A percentile compares a stretch with the other conserved stretches of the same genome.
Evolutionary conservation across 2,113 vertebrate genomes (phyloP).

Genomic region (Halcyon senegalensis): DNA sequence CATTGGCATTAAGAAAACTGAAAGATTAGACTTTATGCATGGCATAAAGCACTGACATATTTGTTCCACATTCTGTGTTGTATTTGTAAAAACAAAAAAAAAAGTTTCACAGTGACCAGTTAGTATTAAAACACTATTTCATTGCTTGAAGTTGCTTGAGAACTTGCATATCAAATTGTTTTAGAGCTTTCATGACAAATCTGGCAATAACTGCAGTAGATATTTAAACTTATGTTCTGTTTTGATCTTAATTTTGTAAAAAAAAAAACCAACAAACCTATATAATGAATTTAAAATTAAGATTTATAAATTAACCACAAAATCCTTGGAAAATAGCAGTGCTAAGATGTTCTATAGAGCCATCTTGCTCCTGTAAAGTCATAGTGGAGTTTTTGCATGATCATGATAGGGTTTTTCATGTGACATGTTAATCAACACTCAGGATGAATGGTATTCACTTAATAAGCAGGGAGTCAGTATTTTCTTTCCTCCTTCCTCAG

Average conservation of each 20-base stretch:
- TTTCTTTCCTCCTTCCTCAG: not conserved
- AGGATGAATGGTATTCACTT: not conserved
- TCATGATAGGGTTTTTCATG: rapidly evolving
- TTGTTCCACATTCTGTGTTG: not conserved
- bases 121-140: not conserved
- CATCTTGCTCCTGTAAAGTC: not conserved
- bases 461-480: not conserved
- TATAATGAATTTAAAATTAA: not conserved
- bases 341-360: not conserved
- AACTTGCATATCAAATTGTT: not conserved
- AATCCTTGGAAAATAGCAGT: not conserved
- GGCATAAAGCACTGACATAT: not conserved
- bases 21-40: not conserved
- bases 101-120: not conserved
- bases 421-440: not conserved
- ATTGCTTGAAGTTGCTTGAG: slow-evolving; percentile 8
- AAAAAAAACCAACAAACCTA: not conserved
- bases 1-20: not conserved
- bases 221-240: not conserved
- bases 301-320: not conserved
- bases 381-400: not conserved
- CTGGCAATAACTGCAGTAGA: not conserved
- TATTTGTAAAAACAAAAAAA: not conserved
- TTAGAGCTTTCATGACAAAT: not conserved
- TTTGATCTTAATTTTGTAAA: not conserved